Conservation (phyloP, 2,113 vertebrate species). For the Stictonetta naevosa region DNA sequence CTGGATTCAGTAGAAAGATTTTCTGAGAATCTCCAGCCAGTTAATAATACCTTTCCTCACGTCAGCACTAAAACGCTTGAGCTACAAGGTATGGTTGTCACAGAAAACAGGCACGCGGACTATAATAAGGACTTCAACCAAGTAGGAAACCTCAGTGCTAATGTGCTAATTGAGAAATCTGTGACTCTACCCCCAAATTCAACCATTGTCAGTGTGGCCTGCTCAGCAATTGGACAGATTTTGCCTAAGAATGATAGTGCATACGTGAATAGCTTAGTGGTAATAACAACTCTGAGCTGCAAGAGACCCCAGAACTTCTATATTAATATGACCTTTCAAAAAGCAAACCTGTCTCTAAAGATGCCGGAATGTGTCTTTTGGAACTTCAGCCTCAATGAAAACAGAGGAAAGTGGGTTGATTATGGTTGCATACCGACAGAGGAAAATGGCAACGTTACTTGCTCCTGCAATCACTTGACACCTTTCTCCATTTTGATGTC, state of each 20-base stretch:
- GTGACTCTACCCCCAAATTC: neutral
- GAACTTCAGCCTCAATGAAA: conserved; percentile 65
- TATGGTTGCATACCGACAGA: conserved; percentile 61
- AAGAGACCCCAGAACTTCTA: neutral
- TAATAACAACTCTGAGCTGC: conserved; percentile 75
- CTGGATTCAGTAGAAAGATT: conserved; percentile 79
- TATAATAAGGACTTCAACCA: conserved; percentile 63
- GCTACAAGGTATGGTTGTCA: conserved; percentile 56
- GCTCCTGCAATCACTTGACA: conserved; percentile 84
- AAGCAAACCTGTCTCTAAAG: neutral
- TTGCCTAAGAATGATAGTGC: neutral
- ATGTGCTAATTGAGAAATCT: conserved; percentile 25
- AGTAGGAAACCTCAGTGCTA: conserved; percentile 50
- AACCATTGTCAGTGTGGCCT: conserved; percentile 75
- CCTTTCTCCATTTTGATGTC: conserved; percentile 91
- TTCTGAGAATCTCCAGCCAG: conserved; percentile 17
- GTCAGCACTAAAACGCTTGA: conserved; percentile 61
- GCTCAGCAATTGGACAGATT: conserved; percentile 68
- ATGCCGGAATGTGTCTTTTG: conserved; percentile 80
- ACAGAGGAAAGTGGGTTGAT: conserved; percentile 63
- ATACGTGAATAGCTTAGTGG: conserved; percentile 69
- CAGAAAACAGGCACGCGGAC: neutral
- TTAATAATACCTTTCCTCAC: neutral
- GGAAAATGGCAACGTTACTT: conserved; percentile 15
- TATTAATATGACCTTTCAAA: conserved; percentile 79